Percentiles rank a stretch among this genome's conserved stretches.
Evolutionary conservation across 2,888 invertebrate species (phyloP).

Genomic region (Zaprionus obscuricornis): DNA sequence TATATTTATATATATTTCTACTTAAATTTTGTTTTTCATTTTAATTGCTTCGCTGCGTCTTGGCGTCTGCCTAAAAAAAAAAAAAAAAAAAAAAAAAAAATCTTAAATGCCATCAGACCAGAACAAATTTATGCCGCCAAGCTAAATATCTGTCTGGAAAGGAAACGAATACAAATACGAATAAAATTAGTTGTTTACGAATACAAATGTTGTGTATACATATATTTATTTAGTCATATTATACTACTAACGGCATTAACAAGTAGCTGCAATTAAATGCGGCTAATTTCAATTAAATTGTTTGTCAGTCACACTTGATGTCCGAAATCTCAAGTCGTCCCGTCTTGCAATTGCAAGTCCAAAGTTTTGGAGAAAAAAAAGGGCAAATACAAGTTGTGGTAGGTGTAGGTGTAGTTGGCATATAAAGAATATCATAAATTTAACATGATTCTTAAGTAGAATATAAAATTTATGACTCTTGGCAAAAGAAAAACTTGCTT

Average conservation of each 20-base stretch:
- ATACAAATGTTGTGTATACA: too few species aligned
- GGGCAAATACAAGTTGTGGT: too few species aligned
- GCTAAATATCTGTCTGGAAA: conserved; percentile 28
- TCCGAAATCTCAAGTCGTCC: too few species aligned
- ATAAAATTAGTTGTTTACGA: too few species aligned
- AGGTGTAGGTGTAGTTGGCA: too few species aligned
- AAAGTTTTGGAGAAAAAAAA: conserved; percentile 24
- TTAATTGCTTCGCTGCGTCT: conserved; percentile 66
- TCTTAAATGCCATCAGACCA: conserved; percentile 67
- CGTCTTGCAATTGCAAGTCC: conserved; percentile 15
- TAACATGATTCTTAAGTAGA: too few species aligned
- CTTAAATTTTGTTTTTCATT: conserved; percentile 28
- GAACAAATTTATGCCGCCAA: conserved; percentile 64
- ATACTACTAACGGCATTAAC: conserved; percentile 52
- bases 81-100: conserved; percentile 32
- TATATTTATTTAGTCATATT: conserved; percentile 10
- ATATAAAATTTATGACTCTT: conserved; percentile 26
- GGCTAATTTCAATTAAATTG: conserved; percentile 44
- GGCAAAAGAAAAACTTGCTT: too few species aligned
- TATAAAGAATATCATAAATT: too few species aligned
- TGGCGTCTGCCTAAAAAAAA: conserved; percentile 22
- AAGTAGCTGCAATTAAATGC: conserved; percentile 57
- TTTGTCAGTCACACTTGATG: conserved; percentile 14
- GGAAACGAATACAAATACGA: conserved; percentile 3
- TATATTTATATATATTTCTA: too few species aligned